Evolutionary conservation across 2,113 vertebrate genomes (phyloP), one percentile per base, ranked within the genome.

Genomic region (Rutilus rutilus): DNA sequence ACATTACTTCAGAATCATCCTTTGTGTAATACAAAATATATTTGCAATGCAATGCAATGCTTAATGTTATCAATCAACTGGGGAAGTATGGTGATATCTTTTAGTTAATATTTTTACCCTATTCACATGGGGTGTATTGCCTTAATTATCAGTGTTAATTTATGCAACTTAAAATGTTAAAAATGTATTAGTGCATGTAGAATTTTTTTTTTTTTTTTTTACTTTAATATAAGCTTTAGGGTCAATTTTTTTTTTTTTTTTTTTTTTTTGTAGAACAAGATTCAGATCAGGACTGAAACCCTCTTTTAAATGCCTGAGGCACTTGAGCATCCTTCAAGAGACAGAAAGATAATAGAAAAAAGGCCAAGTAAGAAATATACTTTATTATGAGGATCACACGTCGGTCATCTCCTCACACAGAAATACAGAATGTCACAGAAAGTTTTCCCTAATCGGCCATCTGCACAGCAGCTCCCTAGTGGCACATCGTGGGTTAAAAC

Each of bases 401-500:
- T 64, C 69, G 67, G 65, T 54, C 80, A 67, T 78, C 50, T 50
- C 27, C 36, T 64, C 50, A 1, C 36, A 78, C 52, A n/a, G 78
- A 85, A 87, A 89, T 84, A 83, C 74, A 78, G 71, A 14, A 80
- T 64, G 64, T 54, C 84, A 50, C 71, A 82, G 80, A 87, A 45
- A 75, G 36, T 64, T 86, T 88, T 83, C 45, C 83, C 82, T 89
- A 91, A 90, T 89, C 87, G 88, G 83, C 91, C 91, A 90, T 92
- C 89, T 91, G 90, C 89, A 88, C 86, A 47, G 19, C 54, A 81
- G 78, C 33, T 27, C 27, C 82, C 82, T 27, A 19, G n/a, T 47
- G 0, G 85, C 83, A 23, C 6, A 79, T n/a, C 62, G 80, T 69
- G 73, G 60, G 45, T 45, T 42, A 78, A 77, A 76, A n/a, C 36